Percentiles rank a stretch among this genome's conserved stretches.
phyloP scores from a whole-genome alignment of 2,797 vertebrate species.

The Sebastiscus tertius region DNA sequence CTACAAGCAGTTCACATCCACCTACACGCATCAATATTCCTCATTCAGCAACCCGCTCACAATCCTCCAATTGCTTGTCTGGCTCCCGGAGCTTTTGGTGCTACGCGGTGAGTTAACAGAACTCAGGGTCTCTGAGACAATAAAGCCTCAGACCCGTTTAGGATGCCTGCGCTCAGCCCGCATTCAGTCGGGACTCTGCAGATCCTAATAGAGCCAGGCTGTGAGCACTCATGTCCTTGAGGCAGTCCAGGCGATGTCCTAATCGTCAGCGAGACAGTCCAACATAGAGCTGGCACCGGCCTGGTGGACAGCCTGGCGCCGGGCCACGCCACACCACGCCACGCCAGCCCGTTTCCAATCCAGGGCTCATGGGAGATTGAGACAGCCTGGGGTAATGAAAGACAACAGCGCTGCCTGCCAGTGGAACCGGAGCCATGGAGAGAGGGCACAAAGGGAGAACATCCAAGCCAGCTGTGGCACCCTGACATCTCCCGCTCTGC shows the following conservation, averaged over 20 bases:
- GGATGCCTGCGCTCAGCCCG: conserved; percentile 27
- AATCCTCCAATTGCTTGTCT: conserved; percentile 32
- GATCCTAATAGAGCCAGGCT: conserved; percentile 56
- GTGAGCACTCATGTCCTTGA: conserved; percentile 60
- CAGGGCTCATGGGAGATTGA: conserved; percentile 63
- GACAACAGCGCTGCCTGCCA: conserved; percentile 77
- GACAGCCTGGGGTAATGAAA: conserved; percentile 78
- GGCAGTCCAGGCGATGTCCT: conserved; percentile 71
- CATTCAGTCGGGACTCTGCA: conserved; percentile 26
- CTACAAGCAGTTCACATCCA: conserved; percentile 38
- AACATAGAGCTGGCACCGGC: conserved; percentile 66
- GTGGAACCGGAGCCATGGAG: conserved; percentile 62
- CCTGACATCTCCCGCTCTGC: conserved; percentile 48
- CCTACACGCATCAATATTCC: conserved; percentile 41
- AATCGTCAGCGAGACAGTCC: conserved; percentile 70
- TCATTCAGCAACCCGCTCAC: conserved; percentile 37
- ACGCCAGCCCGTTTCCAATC: conserved; percentile 53
- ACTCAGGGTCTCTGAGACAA: conserved; percentile 45
- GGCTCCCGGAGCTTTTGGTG: conserved; percentile 23
- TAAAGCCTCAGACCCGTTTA: conserved; percentile 47
- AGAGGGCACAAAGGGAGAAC: conserved; percentile 51
- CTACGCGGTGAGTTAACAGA: conserved; percentile 36
- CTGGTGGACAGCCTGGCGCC: conserved; percentile 40
- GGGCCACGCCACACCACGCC: conserved; percentile 38
- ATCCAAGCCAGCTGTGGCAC: conserved; percentile 66